phyloP scores from a whole-genome alignment of 2,113 vertebrate species.

The Aepyceros melampus region DNA sequence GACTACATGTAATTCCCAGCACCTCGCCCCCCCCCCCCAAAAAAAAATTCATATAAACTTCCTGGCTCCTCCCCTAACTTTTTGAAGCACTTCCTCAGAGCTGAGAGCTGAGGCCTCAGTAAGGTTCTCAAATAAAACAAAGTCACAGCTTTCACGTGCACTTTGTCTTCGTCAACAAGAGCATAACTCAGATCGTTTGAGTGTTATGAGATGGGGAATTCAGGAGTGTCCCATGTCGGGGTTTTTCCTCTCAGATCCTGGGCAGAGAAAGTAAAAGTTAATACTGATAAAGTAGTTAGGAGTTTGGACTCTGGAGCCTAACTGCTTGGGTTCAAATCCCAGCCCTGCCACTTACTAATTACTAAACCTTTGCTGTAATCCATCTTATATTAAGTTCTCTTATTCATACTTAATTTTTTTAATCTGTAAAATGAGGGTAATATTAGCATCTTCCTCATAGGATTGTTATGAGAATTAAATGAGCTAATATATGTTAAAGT shows the following conservation, averaged over 20 bases:
- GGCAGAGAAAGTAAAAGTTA: not conserved
- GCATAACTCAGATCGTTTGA: not conserved
- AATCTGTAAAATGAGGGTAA: not conserved
- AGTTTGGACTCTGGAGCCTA: not conserved
- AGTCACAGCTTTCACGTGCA: not conserved
- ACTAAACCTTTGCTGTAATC: not conserved
- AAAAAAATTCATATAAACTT: not conserved
- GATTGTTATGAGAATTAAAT: not conserved
- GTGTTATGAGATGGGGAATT: not conserved
- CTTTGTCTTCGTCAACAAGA: not conserved
- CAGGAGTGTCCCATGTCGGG: not conserved
- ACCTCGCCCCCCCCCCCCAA: fast-evolving
- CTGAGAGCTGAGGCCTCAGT: not conserved
- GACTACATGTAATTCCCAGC: not conserved
- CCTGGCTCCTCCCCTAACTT: not conserved
- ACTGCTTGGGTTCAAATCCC: not conserved
- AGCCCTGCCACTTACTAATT: not conserved
- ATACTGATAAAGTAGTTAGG: not conserved
- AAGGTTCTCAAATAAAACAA: not conserved
- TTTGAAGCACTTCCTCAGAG: not conserved
- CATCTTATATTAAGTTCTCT: not conserved
- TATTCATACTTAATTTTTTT: not conserved
- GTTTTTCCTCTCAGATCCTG: not conserved
- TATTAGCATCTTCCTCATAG: not conserved
- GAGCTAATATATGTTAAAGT: not conserved